Percentiles rank a stretch among this genome's conserved stretches.
Conservation (phyloP, 1,140 invertebrate genomes). For the Platyura marginata region DNA sequence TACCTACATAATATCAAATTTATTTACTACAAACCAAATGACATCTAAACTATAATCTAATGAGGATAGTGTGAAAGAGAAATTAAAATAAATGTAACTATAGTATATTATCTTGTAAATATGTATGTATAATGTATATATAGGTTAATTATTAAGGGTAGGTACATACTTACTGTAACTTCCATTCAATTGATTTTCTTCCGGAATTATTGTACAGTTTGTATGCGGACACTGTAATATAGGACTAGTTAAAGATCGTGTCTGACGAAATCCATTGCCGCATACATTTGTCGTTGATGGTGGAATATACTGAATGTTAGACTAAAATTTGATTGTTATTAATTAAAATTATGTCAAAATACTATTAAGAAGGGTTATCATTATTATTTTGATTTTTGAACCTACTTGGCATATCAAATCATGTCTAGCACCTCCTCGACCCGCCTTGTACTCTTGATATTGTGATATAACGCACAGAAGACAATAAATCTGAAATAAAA, state of each 20-base stretch:
- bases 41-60: too few species aligned
- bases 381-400: not conserved
- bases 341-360: too few species aligned
- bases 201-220: not conserved
- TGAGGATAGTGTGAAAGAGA: too few species aligned
- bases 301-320: not conserved
- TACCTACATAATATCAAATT: too few species aligned
- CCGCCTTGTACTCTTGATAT: conserved; percentile 3
- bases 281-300: not conserved
- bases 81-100: too few species aligned
- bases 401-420: not conserved
- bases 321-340: not conserved
- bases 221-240: not conserved
- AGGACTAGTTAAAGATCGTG: not conserved
- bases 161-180: too few species aligned
- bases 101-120: too few species aligned
- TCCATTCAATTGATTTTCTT: not conserved
- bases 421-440: not conserved
- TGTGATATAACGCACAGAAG: conserved; percentile 5
- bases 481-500: conserved; percentile 5
- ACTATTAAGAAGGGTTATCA: too few species aligned
- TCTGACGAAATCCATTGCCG: not conserved
- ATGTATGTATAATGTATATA: too few species aligned
- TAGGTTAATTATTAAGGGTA: too few species aligned
- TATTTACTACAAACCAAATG: too few species aligned